phyloP scores from a whole-genome alignment of 2,113 vertebrate species.

The Micromys minutus region DNA sequence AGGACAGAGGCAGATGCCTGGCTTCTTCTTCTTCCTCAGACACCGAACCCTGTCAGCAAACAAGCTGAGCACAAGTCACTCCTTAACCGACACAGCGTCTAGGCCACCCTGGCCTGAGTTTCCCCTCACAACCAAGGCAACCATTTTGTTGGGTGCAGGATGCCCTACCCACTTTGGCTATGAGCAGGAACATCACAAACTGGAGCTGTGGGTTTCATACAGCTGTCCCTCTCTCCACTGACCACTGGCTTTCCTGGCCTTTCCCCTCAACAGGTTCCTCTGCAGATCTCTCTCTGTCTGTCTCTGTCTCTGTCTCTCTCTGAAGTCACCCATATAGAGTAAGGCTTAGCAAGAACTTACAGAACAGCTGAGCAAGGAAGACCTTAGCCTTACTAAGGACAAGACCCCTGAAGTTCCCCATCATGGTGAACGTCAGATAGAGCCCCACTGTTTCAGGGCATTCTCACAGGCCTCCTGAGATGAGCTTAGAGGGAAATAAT shows the following conservation, averaged over 20 bases:
- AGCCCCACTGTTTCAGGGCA: neutral
- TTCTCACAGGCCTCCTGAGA: neutral
- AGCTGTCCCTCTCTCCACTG: neutral
- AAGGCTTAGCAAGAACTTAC: neutral
- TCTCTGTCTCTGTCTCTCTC: no score
- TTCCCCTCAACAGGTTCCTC: neutral
- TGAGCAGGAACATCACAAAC: neutral
- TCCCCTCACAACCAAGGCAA: neutral
- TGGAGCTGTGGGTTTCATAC: neutral
- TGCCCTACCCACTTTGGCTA: neutral
- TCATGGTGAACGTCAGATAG: neutral
- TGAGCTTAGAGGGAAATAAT: neutral
- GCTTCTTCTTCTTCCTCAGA: neutral
- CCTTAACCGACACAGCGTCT: neutral
- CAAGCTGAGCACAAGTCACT: neutral
- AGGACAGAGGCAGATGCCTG: constrained; percentile 42
- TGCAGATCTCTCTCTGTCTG: neutral
- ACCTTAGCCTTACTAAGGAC: neutral
- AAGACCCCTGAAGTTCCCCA: neutral
- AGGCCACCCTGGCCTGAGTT: neutral
- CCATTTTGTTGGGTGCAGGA: neutral
- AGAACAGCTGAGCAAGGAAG: neutral
- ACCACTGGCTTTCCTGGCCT: neutral
- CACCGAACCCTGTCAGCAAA: neutral
- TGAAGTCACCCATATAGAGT: neutral